Evolutionary conservation across 2,797 vertebrate genomes (phyloP), one percentile per base, ranked within the genome.

Genomic region (Ctenopoma multispine): DNA sequence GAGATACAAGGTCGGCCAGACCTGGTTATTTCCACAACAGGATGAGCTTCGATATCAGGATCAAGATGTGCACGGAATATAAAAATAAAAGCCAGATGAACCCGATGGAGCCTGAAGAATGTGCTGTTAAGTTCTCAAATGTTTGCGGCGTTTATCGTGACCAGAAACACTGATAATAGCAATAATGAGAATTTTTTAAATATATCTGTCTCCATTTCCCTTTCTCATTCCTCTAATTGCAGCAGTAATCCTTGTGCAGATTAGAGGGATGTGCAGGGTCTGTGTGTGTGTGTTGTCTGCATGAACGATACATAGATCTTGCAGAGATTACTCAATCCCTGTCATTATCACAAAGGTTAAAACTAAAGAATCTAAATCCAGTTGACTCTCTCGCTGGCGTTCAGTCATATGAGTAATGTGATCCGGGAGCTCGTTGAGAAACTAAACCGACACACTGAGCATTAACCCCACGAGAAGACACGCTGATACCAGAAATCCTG

Each of bases 181-280:
- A 15, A 41, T 15, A 15, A 15, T 1, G 36, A 38, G 7, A 38
- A 2, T 38, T 38, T 31, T 31, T 4, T 7, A 38, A 4, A 10
- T 12, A 12, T 41, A 5, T 41, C 14, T 44, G 5, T 44, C 17
- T 44, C 43, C 17, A 46, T 46, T 46, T 71, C 51, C 79, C 31
- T 48, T 57, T 72, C 65, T 74, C 78, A 80, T 79, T 90, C 79
- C 61, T 80, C 79, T 89, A 89, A 90, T 89, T 91, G 85, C 73
- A 48, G 41, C 34, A 0, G 47, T 88, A 85, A 89, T 92, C 87
- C 84, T 51, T 0, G 0, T 24, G 7, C 80, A 77, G 89, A 91
- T 91, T 86, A 88, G 24, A 80, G 72, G 69, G 62, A 77, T 79
- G 63, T 69, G 41, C 38, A 3, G 46, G 59, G 24, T 70, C 63